Base-by-base conservation (phyloP, 2,888 invertebrate genomes). In the Campoplex nolae region DNA sequence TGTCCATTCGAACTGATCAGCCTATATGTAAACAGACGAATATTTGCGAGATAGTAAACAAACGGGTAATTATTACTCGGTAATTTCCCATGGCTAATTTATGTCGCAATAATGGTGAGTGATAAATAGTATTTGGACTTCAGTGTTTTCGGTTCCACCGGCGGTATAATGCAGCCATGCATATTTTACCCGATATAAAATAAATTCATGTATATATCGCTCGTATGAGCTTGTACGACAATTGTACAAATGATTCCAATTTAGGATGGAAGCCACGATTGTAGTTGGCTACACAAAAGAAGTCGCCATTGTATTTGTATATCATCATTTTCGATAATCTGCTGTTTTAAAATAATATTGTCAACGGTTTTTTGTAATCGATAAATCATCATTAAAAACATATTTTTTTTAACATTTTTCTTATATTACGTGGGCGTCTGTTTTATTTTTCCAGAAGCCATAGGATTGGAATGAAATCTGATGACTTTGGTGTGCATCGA, bases 101-200 rank as follows among this genome's bases (percentile, higher is more conserved):
- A 77, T 74, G 71, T n/a, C 67, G 82, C 74, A 77, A 85, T 85
- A 85, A 85, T 81, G 48, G 73, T 73, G 77, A 81, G 81, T 73
- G 73, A 76, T 85, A 77, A 74, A 85, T 85, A 56, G 81, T 48
- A 77, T 73, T 77, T 67, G 67, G 28, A 42, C 13, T 71, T 23
- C 67, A 73, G 81, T 71, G 56, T 32, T 67, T 81, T 65, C 54
- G 65, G 62, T 71, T 65, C 32, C 48, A 48, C 67, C 18, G 56
- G 32, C 23, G 28, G 45, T 56, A 6, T 38, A 79, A 70, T 38
- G 62, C 68, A 23, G n/a, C 56, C 35, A 35, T 38, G 51, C 68
- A 56, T 79, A 79, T 42, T 56, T 79, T 70, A 79, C n/a, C 23
- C 23, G 56, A 32, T 74, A n/a, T 56, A 74, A 35, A 56, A n/a